Conservation (phyloP, 2,113 vertebrate species). For the Calidris pugnax region DNA sequence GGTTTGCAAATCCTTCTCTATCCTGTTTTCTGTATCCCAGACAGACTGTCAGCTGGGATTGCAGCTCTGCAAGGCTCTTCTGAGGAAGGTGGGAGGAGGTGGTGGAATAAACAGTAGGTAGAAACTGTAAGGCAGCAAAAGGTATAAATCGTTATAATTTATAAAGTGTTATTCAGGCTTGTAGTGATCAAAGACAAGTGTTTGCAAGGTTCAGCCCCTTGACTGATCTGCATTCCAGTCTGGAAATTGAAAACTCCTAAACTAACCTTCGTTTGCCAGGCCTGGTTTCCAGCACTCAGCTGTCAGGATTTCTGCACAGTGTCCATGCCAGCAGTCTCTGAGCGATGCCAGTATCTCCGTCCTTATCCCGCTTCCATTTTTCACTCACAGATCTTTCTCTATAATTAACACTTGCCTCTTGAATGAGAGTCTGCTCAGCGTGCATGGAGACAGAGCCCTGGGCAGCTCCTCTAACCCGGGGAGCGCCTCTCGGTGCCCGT, state of each 20-base stretch:
- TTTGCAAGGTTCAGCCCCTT: neutral
- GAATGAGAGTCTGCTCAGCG: neutral
- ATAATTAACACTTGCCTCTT: neutral
- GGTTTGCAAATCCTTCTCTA: neutral
- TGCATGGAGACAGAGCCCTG: neutral
- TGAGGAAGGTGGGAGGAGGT: neutral
- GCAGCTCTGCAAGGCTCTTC: neutral
- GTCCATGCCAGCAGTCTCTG: neutral
- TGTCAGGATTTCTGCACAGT: neutral
- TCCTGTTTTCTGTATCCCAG: neutral
- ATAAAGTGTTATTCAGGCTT: neutral
- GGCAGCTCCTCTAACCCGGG: neutral
- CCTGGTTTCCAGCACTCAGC: neutral
- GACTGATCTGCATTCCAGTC: neutral
- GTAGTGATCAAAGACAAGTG: neutral
- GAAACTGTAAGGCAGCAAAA: neutral
- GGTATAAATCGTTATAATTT: neutral
- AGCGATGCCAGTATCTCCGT: rapidly evolving
- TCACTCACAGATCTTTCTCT: neutral
- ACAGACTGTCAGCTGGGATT: neutral
- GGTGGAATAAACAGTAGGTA: neutral
- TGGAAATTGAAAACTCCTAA: neutral
- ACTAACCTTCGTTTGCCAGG: neutral
- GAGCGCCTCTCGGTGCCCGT: rapidly evolving
- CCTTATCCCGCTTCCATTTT: neutral